phyloP scores from a whole-genome alignment of 2,113 vertebrate genomes.

The Mola mola region DNA sequence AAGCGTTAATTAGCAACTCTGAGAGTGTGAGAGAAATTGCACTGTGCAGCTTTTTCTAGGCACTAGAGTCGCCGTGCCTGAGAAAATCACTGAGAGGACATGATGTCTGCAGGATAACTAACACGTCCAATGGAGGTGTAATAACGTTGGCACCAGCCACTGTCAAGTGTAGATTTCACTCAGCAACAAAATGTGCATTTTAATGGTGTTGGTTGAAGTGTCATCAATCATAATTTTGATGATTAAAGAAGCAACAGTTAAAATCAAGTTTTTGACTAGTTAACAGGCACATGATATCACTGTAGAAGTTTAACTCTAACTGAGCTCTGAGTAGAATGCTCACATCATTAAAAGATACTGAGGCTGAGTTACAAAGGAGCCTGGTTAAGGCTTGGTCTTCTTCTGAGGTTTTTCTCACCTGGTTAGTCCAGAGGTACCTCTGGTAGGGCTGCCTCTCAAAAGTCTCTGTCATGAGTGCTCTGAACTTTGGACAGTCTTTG shows the following conservation, averaged over 20 bases:
- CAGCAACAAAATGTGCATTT: slow-evolving; percentile 40
- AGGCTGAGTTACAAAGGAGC: slow-evolving; percentile 9
- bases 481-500: slow-evolving; percentile 82
- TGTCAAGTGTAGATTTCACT: slow-evolving; percentile 48
- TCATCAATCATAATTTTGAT: slow-evolving; percentile 10
- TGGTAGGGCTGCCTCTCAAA: slow-evolving; percentile 78
- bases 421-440: slow-evolving; percentile 66
- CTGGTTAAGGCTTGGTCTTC: background rate
- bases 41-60: slow-evolving; percentile 66
- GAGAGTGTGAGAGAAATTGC: slow-evolving; percentile 76
- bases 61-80: slow-evolving; percentile 65
- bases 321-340: slow-evolving; percentile 20
- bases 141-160: slow-evolving; percentile 49
- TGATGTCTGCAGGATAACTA: slow-evolving; percentile 62
- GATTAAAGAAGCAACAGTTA: slow-evolving; percentile 8
- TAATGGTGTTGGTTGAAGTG: no score
- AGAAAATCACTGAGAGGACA: slow-evolving; percentile 71
- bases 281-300: slow-evolving; percentile 47
- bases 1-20: slow-evolving; percentile 75
- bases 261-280: slow-evolving; percentile 25
- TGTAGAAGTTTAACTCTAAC: slow-evolving; percentile 39
- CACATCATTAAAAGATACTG: slow-evolving; percentile 18
- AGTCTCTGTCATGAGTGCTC: slow-evolving; percentile 82
- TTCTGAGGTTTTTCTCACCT: slow-evolving; percentile 53
- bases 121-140: slow-evolving; percentile 67